A percentile compares a stretch with the other conserved stretches of the same genome.
Conservation (phyloP, 2,888 invertebrate species). For the Argyresthia albistria region DNA sequence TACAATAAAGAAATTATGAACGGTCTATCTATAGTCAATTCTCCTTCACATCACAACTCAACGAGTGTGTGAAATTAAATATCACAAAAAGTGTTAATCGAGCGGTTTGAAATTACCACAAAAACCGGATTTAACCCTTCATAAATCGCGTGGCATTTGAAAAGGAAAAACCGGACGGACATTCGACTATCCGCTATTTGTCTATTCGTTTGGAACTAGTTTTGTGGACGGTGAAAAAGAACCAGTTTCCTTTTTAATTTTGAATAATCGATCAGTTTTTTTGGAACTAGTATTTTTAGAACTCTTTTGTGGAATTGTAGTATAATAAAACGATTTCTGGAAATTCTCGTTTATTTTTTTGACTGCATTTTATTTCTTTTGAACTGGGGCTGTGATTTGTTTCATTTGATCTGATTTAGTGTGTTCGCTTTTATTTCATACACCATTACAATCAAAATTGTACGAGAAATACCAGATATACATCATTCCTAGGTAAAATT, state of each 20-base stretch:
- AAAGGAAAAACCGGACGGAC: not conserved
- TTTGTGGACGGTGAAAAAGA: conserved; percentile 16
- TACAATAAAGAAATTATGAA: too few relatives aligned
- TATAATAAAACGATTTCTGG: not conserved
- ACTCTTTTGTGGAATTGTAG: not conserved
- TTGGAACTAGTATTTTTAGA: not conserved
- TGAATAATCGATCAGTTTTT: conserved; percentile 16
- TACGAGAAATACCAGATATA: too few relatives aligned
- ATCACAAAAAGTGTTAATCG: conserved; percentile 15
- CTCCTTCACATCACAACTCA: too few relatives aligned
- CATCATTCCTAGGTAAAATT: too few relatives aligned
- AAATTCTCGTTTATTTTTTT: not conserved
- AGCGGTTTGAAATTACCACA: conserved; percentile 25
- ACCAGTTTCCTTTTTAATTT: conserved; percentile 21
- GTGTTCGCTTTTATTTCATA: too few relatives aligned
- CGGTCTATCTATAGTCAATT: too few relatives aligned
- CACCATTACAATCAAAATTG: too few relatives aligned
- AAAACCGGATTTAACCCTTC: conserved; percentile 14
- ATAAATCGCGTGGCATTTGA: conserved; percentile 4
- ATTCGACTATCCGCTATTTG: not conserved
- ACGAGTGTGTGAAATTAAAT: conserved; percentile 15
- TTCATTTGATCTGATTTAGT: not conserved
- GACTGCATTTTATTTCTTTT: not conserved
- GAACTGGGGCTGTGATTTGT: not conserved
- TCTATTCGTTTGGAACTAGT: conserved; percentile 14